Evolutionary conservation across 2,113 vertebrate species (phyloP), one percentile per base, ranked within the genome.

Genomic region (Carassius gibelio): DNA sequence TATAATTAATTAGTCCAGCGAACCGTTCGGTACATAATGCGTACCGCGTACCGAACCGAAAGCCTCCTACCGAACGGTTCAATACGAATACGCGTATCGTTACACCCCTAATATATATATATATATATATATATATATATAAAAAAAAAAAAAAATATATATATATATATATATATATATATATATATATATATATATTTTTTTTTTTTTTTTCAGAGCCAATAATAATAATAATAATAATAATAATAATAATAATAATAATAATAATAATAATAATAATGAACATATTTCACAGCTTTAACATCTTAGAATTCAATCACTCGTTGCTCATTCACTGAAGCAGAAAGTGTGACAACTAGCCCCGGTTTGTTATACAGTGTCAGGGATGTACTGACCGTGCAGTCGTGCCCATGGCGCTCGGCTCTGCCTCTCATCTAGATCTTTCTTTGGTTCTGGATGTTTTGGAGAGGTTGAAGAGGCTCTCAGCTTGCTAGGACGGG

Each of bases 401-500:
- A 81, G 30, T 55, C 8, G 82, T 19, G 78, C 75, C 87, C 88
- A 86, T 55, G 87, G 45, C 38, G 74, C 55, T 45, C 42, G 42
- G 34, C 88, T 78, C 72, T 83, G 85, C 57, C 52, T 50, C 81
- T 5, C 75, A 57, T 82, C 87, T 72, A 69, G 8, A 85, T 80
- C 45, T 84, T 83, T 23, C 74, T 86, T 10, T 23, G 45, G 48
- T 81, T 26, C 5, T 13, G 42, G n/a, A 66, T 30, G 81, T 19
- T 55, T 66, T 5, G 48, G 30, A 42, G 11, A 11, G 26, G 30
- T 82, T n/a, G 66, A 82, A 59, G 17, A 61, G 68, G 81, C 77
- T 57, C 14, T 84, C 10, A 83, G 89, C 21, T 88, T 61, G 11
- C 90, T 84, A 48, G 86, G 83, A 11, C 21, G 88, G 30, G 75